Percentiles rank a stretch among this genome's conserved stretches.
These are phyloP conservation scores for Chrysomela aeneicollis DNA, from an alignment of 2,888 invertebrate species.

Conservation along the genomic window DNA sequence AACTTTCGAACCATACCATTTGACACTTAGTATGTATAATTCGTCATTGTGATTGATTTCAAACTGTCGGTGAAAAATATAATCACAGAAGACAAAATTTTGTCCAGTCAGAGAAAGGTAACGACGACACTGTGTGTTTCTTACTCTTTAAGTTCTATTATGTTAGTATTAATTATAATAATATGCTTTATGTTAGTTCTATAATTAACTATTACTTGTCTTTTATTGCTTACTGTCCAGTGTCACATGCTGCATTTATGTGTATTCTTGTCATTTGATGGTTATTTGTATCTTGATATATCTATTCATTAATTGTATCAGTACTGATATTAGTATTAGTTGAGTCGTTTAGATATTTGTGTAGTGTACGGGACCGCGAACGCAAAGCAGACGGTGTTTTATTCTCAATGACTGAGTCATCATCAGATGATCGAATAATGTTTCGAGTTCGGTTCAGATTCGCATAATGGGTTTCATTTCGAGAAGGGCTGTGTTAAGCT, in stretches of 20 bases:
- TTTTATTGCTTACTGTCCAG: slow-evolving; percentile 63
- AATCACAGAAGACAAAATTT: slow-evolving; percentile 9
- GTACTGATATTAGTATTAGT: slow-evolving; percentile 59
- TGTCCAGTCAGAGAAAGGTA: slow-evolving; percentile 32
- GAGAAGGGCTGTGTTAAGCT: slow-evolving; percentile 57
- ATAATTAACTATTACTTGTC: slow-evolving; percentile 51
- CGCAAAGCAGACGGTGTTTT: slow-evolving; percentile 42
- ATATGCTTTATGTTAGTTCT: slow-evolving; percentile 43
- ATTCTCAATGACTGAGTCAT: slow-evolving; percentile 39
- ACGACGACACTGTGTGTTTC: slow-evolving; percentile 51
- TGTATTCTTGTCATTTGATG: slow-evolving; percentile 61
- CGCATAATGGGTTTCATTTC: slow-evolving; percentile 54
- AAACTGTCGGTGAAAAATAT: background rate
- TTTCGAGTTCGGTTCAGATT: slow-evolving; percentile 51
- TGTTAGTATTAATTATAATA: slow-evolving; percentile 43
- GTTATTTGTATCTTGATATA: slow-evolving; percentile 60
- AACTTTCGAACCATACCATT: too few species aligned
- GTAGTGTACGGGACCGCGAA: slow-evolving; percentile 47
- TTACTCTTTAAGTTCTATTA: slow-evolving; percentile 52
- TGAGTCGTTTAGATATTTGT: slow-evolving; percentile 57
- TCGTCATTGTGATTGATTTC: background rate
- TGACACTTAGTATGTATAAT: too few species aligned
- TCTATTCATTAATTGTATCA: slow-evolving; percentile 59
- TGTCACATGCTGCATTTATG: slow-evolving; percentile 62
- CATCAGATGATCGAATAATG: slow-evolving; percentile 37